Evolutionary conservation across 2,797 vertebrate genomes (phyloP), one percentile per base, ranked within the genome.

Genomic region (Anniella stebbinsi): DNA sequence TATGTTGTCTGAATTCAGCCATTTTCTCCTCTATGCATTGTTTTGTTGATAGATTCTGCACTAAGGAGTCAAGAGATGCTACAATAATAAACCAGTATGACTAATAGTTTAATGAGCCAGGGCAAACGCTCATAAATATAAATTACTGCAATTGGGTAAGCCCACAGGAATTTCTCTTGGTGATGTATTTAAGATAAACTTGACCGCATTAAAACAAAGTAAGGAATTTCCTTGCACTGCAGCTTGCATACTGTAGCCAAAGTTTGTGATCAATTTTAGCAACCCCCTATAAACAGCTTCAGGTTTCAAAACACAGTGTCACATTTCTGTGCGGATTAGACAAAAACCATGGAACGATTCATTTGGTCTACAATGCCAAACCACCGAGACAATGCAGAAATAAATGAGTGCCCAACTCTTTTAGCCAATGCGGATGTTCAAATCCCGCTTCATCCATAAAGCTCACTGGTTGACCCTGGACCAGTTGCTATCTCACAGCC

Each of bases 291-390:
- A 87, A 94, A 91, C 89, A 94, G 17, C 89, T 95, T 93, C 73
- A 86, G 76, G 90, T 94, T 95, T 17, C 89, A 92, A 92, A 93
- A 93, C 93, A 86, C 73, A 89, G 91, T 91, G 92, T 86, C 70
- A 13, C 84, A 92, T 93, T 89, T 95, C 90, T 93, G 91, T 88
- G 90, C 95, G 86, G 92, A 88, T 93, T 92, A 94, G 36, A 91
- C 18, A 86, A 88, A 93, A 48, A 91, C 87, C 91, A 30, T 25
- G 87, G 80, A 87, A 80, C 93, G 94, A 94, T 93, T 93, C 93
- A 95, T 93, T 95, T 15, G 12, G 89, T 87, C 66, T 87, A 36
- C 88, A 91, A 81, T 93, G 94, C 93, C 93, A 94, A 95, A 88
- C 82, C 87, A 93, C 93, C 94, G 94, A 94, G 91, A 87, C 33